These are phyloP conservation scores for Tupaia chinensis DNA, from an alignment of 2,113 vertebrate genomes.

Conservation along the genomic window DNA sequence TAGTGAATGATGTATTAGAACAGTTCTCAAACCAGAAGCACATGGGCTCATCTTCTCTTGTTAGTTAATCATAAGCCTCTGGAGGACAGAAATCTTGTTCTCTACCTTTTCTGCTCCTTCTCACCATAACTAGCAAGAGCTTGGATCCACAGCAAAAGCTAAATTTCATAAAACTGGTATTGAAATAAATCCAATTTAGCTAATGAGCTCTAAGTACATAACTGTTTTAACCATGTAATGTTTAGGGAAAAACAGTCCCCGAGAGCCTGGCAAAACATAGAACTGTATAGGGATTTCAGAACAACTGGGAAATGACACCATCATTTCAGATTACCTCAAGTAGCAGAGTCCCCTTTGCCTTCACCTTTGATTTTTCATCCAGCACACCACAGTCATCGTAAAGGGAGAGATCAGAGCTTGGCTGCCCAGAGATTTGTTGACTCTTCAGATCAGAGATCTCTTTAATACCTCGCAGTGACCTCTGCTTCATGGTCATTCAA, in stretches of 20 bases:
- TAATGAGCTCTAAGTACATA: conserved; percentile 12
- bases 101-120: background rate
- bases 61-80: background rate
- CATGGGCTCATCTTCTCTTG: background rate
- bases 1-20: background rate
- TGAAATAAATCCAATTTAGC: conserved; percentile 54
- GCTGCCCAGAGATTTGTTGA: background rate
- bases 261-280: background rate
- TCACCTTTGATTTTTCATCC: background rate
- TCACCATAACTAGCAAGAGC: background rate
- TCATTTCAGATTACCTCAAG: background rate
- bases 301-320: background rate
- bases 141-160: conserved; percentile 34
- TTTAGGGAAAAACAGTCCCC: background rate
- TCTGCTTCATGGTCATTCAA: background rate
- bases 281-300: background rate
- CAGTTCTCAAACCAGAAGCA: conserved; percentile 27
- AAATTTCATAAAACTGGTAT: conserved; percentile 14
- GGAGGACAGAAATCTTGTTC: background rate
- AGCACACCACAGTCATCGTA: background rate
- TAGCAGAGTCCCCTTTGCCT: background rate
- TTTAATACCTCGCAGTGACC: background rate
- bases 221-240: background rate
- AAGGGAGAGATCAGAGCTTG: background rate
- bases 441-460: background rate